Conservation (phyloP, 2,888 invertebrate species). For the Pristionchus entomophagus region DNA sequence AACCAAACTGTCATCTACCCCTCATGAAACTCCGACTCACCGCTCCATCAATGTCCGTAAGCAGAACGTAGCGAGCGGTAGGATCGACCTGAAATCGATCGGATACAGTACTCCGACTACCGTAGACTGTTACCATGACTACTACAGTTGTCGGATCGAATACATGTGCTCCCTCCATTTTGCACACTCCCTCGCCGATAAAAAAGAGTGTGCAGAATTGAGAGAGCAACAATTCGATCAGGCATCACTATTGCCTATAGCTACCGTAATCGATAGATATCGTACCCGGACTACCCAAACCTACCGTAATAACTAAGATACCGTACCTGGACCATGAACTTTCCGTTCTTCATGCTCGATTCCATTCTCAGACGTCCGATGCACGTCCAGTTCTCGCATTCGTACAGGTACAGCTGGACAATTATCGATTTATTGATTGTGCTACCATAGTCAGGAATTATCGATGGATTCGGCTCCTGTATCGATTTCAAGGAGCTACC, state of each 20-base stretch:
- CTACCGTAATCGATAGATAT: conserved; percentile 47
- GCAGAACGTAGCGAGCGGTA: conserved; percentile 87
- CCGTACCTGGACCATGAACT: conserved; percentile 52
- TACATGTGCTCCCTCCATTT: too few relatives aligned
- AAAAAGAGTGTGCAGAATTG: too few relatives aligned
- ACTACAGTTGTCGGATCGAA: too few relatives aligned
- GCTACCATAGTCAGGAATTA: neutral
- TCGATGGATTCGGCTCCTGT: conserved; percentile 66
- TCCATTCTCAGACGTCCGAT: conserved; percentile 84
- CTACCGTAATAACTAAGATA: conserved; percentile 47
- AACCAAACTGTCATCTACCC: neutral
- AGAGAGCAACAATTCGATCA: too few relatives aligned
- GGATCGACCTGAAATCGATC: conserved; percentile 82
- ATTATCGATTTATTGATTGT: neutral
- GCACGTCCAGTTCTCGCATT: conserved; percentile 87
- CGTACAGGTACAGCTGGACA: conserved; percentile 60
- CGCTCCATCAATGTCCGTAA: conserved; percentile 89
- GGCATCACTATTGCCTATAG: too few relatives aligned
- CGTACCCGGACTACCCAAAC: neutral
- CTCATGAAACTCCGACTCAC: conserved; percentile 76
- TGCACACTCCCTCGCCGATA: too few relatives aligned
- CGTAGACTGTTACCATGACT: too few relatives aligned
- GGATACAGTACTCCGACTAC: neutral
- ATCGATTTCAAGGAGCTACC: conserved; percentile 72
- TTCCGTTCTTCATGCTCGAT: conserved; percentile 79